A percentile compares a stretch with the other conserved stretches of the same genome.
Conservation (phyloP, 1,140 invertebrate species). For the Hormaphis cornu region DNA sequence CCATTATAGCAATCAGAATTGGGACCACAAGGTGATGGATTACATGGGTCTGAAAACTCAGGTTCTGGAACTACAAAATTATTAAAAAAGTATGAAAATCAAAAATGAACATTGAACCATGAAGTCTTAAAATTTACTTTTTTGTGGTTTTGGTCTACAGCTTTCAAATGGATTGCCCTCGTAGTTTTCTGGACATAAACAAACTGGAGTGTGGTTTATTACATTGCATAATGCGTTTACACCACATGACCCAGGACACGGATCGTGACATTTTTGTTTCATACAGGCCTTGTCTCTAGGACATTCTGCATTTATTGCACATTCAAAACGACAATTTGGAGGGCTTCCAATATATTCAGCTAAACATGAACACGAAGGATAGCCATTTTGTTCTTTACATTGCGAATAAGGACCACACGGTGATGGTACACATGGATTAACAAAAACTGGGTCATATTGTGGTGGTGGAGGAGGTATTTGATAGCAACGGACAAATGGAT, state of each 20-base stretch:
- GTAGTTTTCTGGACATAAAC: conserved; percentile 51
- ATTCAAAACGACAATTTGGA: conserved; percentile 58
- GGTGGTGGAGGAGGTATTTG: conserved; percentile 37
- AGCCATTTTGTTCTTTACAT: conserved; percentile 51
- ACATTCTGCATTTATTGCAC: conserved; percentile 55
- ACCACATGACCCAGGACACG: conserved; percentile 56
- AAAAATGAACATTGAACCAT: background rate
- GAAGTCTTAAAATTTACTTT: conserved; percentile 37
- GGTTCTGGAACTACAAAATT: conserved; percentile 36
- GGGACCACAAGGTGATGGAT: conserved; percentile 56
- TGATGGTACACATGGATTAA: conserved; percentile 55
- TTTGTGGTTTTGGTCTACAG: conserved; percentile 47
- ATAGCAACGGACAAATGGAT: conserved; percentile 48
- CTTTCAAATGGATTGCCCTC: conserved; percentile 51
- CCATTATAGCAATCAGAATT: conserved; percentile 60
- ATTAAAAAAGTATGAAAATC: background rate
- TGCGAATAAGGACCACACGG: conserved; percentile 61
- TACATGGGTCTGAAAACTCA: conserved; percentile 45
- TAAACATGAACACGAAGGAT: conserved; percentile 55
- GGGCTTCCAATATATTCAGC: conserved; percentile 51
- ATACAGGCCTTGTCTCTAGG: conserved; percentile 53
- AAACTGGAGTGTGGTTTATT: conserved; percentile 54
- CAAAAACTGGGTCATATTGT: conserved; percentile 44
- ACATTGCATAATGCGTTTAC: conserved; percentile 55
- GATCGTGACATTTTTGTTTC: conserved; percentile 57